Base-by-base conservation (phyloP, 2,888 invertebrate species). In the Monoplex corrugatus region DNA sequence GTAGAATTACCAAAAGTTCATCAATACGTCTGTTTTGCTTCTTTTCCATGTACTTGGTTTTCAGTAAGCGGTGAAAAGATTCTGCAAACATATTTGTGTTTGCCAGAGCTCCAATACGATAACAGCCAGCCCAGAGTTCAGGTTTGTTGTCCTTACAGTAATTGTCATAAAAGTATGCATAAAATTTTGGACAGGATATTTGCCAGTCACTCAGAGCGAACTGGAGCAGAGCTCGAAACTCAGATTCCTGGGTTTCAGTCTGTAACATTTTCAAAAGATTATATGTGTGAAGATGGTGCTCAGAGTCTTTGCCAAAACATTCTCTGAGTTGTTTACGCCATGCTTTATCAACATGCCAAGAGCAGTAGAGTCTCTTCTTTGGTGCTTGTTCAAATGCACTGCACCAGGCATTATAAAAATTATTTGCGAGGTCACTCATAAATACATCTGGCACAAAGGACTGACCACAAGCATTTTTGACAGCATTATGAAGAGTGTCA, bases 41-140 rank as follows among this genome's bases (percentile, higher is more conserved):
- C n/a, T 43, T 43, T 38, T 87, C 38, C 38, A 87, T 40, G 38
- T 87, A 87, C 16, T 28, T 43, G 35, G 40, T n/a, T 75, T 87
- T 87, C 40, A 87, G 40, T 16, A 87, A 35, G 40, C 32, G 68
- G 40, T 87, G 72, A 75, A 87, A 87, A 8, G 75, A 38, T 44
- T 87, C 87, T 38, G 72, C 87, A 87, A 40, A 72, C 87, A 72
- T 87, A 32, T 87, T 72, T n/a, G n/a, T n/a, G n/a, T n/a, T n/a
- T n/a, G n/a, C n/a, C n/a, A n/a, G n/a, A n/a, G n/a, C n/a, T n/a
- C n/a, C n/a, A n/a, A n/a, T n/a, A n/a, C n/a, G n/a, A n/a, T n/a
- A n/a, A n/a, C n/a, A n/a, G n/a, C n/a, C n/a, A 6, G 72, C 87
- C 87, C 87, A 87, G 23, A 72, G 75, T 23, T n/a, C 32, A 72